Evolutionary conservation across 2,113 vertebrate genomes (phyloP).

Genomic region (Hypanus sabinus): DNA sequence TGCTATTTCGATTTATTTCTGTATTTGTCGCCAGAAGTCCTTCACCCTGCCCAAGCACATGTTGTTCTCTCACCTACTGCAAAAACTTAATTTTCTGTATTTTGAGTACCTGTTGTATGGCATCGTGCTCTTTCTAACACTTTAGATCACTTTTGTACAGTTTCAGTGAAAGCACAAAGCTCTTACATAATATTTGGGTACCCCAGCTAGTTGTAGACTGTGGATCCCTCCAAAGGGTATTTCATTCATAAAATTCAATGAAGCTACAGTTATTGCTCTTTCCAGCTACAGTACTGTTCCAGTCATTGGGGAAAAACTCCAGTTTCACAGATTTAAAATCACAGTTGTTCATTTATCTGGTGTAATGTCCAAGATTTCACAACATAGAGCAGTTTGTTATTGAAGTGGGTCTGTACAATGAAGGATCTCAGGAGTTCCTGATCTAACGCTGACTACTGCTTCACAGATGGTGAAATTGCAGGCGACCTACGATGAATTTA

Average conservation of each 20-base stretch:
- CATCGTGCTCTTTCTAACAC: background rate
- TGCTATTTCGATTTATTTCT: background rate
- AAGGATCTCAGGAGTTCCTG: background rate
- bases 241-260: background rate
- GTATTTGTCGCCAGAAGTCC: background rate
- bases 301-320: background rate
- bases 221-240: no score
- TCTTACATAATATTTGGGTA: no score
- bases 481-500: slow-evolving; percentile 52
- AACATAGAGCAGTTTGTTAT: background rate
- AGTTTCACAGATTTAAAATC: background rate
- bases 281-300: background rate
- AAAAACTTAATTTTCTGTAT: background rate
- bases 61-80: background rate
- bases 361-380: background rate
- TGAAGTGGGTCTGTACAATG: background rate
- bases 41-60: no score
- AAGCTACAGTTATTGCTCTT: background rate
- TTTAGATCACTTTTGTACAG: background rate
- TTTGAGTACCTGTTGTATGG: background rate
- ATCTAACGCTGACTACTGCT: background rate
- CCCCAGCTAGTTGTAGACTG: no score
- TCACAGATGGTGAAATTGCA: slow-evolving; percentile 63
- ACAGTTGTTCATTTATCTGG: background rate
- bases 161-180: background rate